Percentiles rank a stretch among this genome's conserved stretches.
phyloP scores from a whole-genome alignment of 37 sponge, comb jelly and placozoan species.

The Cladorhizidae sp. region DNA sequence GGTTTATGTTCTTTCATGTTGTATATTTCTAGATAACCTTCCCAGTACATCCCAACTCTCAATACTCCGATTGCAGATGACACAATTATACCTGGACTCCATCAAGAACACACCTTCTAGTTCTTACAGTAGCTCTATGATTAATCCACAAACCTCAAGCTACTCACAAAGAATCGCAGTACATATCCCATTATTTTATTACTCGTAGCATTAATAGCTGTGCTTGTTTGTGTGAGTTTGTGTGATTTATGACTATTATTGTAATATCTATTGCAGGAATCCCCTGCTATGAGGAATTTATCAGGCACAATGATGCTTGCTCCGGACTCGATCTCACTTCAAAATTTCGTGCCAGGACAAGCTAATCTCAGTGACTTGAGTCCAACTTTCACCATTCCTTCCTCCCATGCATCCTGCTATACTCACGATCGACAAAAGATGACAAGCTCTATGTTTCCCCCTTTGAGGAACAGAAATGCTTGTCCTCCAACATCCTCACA shows the following conservation, averaged over 20 bases:
- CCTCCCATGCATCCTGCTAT: not conserved
- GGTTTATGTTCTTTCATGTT: not conserved
- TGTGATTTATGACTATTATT: not conserved
- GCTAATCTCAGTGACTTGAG: too few relatives aligned
- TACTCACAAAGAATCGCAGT: not conserved
- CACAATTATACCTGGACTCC: not conserved
- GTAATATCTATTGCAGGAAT: not conserved
- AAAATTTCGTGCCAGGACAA: too few relatives aligned
- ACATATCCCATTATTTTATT: too few relatives aligned
- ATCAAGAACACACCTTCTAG: not conserved
- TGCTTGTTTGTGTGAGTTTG: not conserved
- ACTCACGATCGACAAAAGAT: not conserved
- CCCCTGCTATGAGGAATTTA: not conserved
- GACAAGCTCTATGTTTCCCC: too few relatives aligned
- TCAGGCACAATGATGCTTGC: not conserved
- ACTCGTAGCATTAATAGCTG: too few relatives aligned
- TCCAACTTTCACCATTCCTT: too few relatives aligned
- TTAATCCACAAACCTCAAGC: not conserved
- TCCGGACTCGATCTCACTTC: not conserved
- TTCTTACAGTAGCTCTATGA: not conserved
- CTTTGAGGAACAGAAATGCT: too few relatives aligned
- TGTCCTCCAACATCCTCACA: not conserved
- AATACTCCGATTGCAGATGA: not conserved
- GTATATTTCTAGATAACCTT: not conserved
- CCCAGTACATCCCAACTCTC: conserved; percentile 6